Evolutionary conservation across 1,140 invertebrate species (phyloP).

Genomic region (Neodiprion fabricii): DNA sequence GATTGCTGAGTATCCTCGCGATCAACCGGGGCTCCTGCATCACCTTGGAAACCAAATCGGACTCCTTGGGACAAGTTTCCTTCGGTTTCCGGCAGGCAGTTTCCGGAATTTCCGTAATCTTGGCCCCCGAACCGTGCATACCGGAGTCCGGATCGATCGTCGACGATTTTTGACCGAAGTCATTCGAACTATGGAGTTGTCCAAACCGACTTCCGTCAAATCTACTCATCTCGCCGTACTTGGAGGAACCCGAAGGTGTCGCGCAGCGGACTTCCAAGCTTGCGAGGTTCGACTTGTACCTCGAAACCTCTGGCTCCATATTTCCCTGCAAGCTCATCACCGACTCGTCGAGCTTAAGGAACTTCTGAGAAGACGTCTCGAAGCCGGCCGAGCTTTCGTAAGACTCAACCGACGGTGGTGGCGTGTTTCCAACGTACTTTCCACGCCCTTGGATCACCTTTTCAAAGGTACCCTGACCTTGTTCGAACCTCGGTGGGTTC

Average conservation of each 20-base stretch:
- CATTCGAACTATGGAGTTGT: neutral
- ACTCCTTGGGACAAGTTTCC: slow-evolving; percentile 30
- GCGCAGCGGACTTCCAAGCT: neutral
- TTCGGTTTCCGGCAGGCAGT: slow-evolving; percentile 30
- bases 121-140: neutral
- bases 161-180: neutral
- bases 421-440: neutral
- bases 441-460: neutral
- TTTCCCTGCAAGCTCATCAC: neutral
- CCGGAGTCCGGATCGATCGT: neutral
- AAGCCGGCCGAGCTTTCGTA: neutral
- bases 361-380: no score
- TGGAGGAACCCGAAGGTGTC: neutral
- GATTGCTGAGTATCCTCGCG: slow-evolving; percentile 45
- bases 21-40: slow-evolving; percentile 34
- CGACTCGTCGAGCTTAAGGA: neutral
- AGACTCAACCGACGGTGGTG: neutral
- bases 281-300: neutral
- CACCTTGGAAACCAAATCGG: slow-evolving; percentile 32
- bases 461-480: slow-evolving; percentile 6
- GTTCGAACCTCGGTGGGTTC: slow-evolving; percentile 28
- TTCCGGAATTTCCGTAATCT: neutral
- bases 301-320: neutral
- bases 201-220: neutral
- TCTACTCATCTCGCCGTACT: neutral